phyloP scores from a whole-genome alignment of 2,888 invertebrate species.

The Sympetrum striolatum region DNA sequence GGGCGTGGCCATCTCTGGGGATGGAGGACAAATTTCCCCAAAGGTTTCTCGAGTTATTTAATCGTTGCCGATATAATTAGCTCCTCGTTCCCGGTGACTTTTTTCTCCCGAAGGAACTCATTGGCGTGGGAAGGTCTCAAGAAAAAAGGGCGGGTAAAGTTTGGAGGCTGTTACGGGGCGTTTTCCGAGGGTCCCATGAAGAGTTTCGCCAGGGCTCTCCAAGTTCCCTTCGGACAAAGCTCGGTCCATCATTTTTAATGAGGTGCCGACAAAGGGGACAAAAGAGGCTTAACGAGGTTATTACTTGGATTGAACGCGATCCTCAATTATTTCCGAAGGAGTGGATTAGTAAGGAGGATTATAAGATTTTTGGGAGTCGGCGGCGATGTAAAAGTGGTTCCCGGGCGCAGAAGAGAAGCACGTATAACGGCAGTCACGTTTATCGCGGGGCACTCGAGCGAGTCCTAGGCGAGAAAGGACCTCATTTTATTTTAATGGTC shows the following conservation, averaged over 20 bases:
- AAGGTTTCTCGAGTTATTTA: background rate
- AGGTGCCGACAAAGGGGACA: slow-evolving; percentile 30
- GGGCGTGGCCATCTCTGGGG: background rate
- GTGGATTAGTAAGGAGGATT: slow-evolving; percentile 36
- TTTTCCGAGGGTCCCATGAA: background rate
- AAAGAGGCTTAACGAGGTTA: slow-evolving; percentile 33
- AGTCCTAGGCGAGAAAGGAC: background rate
- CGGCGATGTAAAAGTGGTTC: slow-evolving; percentile 21
- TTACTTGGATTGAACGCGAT: slow-evolving; percentile 41
- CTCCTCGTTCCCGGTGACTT: background rate
- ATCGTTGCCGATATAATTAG: background rate
- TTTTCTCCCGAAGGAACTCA: background rate
- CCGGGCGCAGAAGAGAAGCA: background rate
- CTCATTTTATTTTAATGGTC: background rate
- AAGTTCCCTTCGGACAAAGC: slow-evolving; percentile 17
- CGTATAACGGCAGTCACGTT: background rate
- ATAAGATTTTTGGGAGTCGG: slow-evolving; percentile 9
- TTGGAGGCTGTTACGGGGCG: background rate
- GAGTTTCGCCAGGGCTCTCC: background rate
- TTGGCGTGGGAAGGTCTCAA: background rate
- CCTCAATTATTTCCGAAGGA: slow-evolving; percentile 41
- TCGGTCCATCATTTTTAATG: slow-evolving; percentile 42
- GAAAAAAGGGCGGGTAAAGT: background rate
- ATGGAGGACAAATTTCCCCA: background rate
- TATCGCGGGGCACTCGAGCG: background rate